Percentiles rank a stretch among this genome's conserved stretches.
Conservation (phyloP, 2,888 invertebrate species). For the Platycheirus rosarum region DNA sequence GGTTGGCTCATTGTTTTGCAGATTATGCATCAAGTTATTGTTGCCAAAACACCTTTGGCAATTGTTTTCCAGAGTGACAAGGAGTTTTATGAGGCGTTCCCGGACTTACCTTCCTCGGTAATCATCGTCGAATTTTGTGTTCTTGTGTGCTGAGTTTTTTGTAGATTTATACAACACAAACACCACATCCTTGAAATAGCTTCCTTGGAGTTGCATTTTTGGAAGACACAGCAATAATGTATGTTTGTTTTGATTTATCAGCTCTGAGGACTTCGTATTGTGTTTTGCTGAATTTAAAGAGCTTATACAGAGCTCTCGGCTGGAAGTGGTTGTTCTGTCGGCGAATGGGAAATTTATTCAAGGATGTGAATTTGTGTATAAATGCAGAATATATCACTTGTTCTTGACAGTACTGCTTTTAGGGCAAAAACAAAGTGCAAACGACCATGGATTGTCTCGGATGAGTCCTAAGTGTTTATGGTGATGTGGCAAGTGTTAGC, state of each 20-base stretch:
- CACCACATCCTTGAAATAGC: not conserved
- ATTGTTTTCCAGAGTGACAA: constrained; percentile 56
- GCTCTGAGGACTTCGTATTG: constrained; percentile 30
- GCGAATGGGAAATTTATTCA: constrained; percentile 37
- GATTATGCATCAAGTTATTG: constrained; percentile 63
- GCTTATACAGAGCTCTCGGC: constrained; percentile 14
- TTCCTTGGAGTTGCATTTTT: constrained; percentile 10
- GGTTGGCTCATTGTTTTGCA: constrained; percentile 48
- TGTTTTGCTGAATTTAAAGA: not conserved
- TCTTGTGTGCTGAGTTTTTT: constrained; percentile 24
- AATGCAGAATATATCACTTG: constrained; percentile 14
- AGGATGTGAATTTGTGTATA: constrained; percentile 22
- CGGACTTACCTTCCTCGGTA: not conserved
- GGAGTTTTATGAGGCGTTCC: constrained; percentile 50
- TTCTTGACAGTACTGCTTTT: not conserved
- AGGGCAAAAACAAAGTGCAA: not conserved
- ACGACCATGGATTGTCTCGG: not conserved
- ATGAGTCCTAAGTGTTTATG: not conserved
- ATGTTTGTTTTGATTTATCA: constrained; percentile 62
- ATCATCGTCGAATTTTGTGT: constrained; percentile 18
- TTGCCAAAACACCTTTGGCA: constrained; percentile 59
- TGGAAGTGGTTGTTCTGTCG: constrained; percentile 33
- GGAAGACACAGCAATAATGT: constrained; percentile 35
- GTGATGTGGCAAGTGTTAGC: not conserved
- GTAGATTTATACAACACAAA: constrained; percentile 10